Conservation (phyloP, 2,797 vertebrate species). For the Triplophysa yarkandensis region DNA sequence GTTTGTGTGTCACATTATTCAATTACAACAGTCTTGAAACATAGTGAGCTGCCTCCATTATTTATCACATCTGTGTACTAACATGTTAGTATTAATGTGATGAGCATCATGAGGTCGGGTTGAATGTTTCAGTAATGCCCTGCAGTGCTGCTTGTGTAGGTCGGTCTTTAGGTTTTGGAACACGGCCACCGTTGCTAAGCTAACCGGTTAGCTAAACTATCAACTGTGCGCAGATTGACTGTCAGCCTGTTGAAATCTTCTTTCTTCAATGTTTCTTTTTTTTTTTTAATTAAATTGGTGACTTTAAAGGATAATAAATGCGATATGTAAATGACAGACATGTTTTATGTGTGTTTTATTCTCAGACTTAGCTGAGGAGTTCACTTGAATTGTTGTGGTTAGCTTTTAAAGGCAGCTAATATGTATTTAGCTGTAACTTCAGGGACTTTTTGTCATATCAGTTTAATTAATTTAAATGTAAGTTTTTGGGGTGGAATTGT, state of each 20-base stretch:
- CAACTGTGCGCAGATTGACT: neutral
- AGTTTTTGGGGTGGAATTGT: neutral
- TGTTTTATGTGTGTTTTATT: neutral
- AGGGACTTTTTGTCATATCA: neutral
- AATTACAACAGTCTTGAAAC: slow-evolving; percentile 1
- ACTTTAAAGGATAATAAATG: neutral
- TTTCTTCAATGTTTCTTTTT: too few relatives aligned
- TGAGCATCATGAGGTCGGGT: neutral
- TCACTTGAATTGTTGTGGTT: slow-evolving; percentile 8
- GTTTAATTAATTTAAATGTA: neutral
- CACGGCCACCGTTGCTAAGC: slow-evolving; percentile 30
- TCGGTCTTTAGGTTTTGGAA: neutral
- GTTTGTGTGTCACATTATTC: neutral
- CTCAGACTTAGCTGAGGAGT: neutral
- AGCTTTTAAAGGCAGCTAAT: neutral
- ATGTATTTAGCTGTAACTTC: neutral
- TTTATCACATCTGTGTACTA: neutral
- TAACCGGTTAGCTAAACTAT: slow-evolving; percentile 34
- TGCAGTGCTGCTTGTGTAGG: neutral
- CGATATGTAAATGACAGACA: neutral
- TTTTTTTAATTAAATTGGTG: too few relatives aligned
- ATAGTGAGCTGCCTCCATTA: neutral
- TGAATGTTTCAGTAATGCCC: neutral
- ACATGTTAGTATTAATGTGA: too few relatives aligned
- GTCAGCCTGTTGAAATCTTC: neutral